A percentile compares a stretch with the other conserved stretches of the same genome.
Conservation (phyloP, 1,140 invertebrate genomes). For the Drosophila sp. region DNA sequence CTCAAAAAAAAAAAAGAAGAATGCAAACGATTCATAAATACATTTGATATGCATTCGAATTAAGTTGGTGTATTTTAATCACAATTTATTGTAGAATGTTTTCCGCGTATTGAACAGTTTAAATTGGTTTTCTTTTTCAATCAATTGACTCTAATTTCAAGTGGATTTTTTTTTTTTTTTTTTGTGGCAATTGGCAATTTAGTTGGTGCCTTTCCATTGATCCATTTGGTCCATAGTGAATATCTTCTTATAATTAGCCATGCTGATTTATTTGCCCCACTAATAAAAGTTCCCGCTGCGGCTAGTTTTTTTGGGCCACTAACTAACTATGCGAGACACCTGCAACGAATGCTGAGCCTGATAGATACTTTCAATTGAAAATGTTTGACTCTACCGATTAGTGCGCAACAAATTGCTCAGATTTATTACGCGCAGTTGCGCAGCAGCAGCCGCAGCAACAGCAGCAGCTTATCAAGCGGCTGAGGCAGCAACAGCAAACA, state of each 20-base stretch:
- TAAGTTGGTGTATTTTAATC: too few species aligned
- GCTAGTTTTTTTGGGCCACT: constrained; percentile 46
- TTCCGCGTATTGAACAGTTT: not conserved
- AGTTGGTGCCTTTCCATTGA: not conserved
- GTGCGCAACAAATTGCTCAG: constrained; percentile 77
- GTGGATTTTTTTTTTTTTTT: not conserved
- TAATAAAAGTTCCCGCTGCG: constrained; percentile 29
- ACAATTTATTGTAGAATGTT: not conserved
- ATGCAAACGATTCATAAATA: too few species aligned
- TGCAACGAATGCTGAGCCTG: constrained; percentile 63
- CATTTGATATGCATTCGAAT: too few species aligned
- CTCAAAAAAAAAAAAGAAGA: too few species aligned
- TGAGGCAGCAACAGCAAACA: constrained; percentile 17
- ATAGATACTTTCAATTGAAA: constrained; percentile 74
- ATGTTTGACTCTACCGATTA: constrained; percentile 65
- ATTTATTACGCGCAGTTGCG: constrained; percentile 72
- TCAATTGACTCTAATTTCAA: not conserved
- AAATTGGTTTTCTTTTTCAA: not conserved
- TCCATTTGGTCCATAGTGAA: constrained; percentile 3
- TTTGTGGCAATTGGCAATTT: not conserved
- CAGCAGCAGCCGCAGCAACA: constrained; percentile 20
- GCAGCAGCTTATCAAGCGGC: constrained; percentile 12
- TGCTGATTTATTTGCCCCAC: constrained; percentile 65
- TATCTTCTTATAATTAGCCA: constrained; percentile 47
- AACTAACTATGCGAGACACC: constrained; percentile 53